Percentiles rank a stretch among this genome's conserved stretches.
These are phyloP conservation scores for Camponotus vicinus DNA, from an alignment of 1,140 invertebrate genomes.

Conservation along the genomic window DNA sequence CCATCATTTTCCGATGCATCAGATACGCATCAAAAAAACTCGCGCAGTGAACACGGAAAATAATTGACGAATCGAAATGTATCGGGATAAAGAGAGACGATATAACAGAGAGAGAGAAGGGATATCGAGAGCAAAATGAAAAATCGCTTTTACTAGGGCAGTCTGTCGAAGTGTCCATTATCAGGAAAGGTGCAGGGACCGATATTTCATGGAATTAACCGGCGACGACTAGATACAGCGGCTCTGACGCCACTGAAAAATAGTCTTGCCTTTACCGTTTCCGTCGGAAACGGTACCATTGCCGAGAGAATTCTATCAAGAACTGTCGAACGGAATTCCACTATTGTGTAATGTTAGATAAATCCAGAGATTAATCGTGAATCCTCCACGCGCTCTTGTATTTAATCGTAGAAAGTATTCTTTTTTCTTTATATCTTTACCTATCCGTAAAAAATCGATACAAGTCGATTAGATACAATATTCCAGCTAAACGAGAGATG, in stretches of 20 bases:
- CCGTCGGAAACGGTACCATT: constrained; percentile 19
- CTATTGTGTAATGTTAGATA: constrained; percentile 41
- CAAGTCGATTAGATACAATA: background rate
- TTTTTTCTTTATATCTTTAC: background rate
- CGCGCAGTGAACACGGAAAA: constrained; percentile 10
- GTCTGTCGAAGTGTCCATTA: constrained; percentile 63
- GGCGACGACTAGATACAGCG: constrained; percentile 32
- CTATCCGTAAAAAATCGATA: background rate
- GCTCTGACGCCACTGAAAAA: constrained; percentile 41
- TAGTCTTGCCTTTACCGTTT: constrained; percentile 35
- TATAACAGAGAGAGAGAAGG: no score
- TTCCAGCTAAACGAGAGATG: background rate
- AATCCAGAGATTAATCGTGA: constrained; percentile 33
- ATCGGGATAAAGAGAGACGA: background rate
- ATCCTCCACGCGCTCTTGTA: background rate
- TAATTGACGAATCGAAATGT: constrained; percentile 46
- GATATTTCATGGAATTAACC: constrained; percentile 63
- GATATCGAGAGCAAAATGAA: constrained; percentile 35
- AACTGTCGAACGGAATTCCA: constrained; percentile 36
- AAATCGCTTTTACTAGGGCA: constrained; percentile 45
- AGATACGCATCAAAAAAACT: background rate
- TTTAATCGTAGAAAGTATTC: background rate
- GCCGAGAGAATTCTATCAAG: constrained; percentile 40
- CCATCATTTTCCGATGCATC: constrained; percentile 32
- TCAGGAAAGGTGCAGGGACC: constrained; percentile 50